These are phyloP conservation scores for Drosophila prosaltans DNA, from an alignment of 1,140 invertebrate species.

Conservation along the genomic window DNA sequence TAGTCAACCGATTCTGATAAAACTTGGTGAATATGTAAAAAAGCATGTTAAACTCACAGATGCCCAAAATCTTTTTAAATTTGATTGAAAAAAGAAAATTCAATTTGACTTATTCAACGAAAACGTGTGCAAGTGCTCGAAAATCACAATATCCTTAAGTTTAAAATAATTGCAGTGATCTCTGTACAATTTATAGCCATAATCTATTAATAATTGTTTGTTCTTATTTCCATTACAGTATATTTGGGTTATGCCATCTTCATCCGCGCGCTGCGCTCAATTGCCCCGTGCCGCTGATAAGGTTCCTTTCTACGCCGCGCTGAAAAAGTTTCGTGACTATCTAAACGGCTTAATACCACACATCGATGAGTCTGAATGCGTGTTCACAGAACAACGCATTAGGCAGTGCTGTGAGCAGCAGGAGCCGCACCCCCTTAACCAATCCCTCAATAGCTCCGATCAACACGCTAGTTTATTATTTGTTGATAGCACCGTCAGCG, in stretches of 20 bases:
- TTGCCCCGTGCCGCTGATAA: conserved; percentile 97
- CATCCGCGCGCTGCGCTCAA: conserved; percentile 97
- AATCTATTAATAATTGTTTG: too few species aligned
- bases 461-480: conserved; percentile 35
- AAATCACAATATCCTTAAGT: too few species aligned
- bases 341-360: conserved; percentile 94
- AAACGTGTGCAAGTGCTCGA: too few species aligned
- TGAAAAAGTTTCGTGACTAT: conserved; percentile 97
- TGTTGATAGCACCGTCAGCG: conserved; percentile 18
- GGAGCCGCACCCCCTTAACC: conserved; percentile 15
- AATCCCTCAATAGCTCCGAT: conserved; percentile 5
- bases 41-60: too few species aligned
- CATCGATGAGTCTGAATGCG: conserved; percentile 95
- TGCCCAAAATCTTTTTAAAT: too few species aligned
- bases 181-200: too few species aligned
- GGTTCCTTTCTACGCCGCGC: conserved; percentile 97
- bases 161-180: too few species aligned
- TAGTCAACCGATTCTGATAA: too few species aligned
- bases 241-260: conserved; percentile 99
- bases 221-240: conserved; percentile 86
- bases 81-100: too few species aligned
- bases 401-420: conserved; percentile 86
- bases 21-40: too few species aligned
- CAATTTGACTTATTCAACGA: too few species aligned
- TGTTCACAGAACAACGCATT: conserved; percentile 92